Percentiles rank a stretch among this genome's conserved stretches.
These are phyloP conservation scores for Diphyllodes magnificus DNA, from an alignment of 2,113 vertebrate genomes.

Conservation along the genomic window DNA sequence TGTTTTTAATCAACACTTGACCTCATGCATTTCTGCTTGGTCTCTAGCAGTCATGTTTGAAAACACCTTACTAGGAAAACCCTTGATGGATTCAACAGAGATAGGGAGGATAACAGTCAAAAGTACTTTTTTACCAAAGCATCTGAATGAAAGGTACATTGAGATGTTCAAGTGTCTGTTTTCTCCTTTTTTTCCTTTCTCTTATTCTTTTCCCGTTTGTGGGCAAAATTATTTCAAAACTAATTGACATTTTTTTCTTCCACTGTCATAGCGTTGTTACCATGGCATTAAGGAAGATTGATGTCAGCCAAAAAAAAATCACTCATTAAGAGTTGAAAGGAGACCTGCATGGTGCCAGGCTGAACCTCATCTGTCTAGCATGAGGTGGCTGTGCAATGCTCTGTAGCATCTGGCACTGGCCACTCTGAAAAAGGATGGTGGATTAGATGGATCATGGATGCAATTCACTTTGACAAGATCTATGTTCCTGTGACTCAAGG, in stretches of 20 bases:
- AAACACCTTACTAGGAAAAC: background rate
- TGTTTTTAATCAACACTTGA: background rate
- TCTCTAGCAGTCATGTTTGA: background rate
- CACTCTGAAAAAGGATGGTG: background rate
- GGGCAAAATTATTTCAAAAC: background rate
- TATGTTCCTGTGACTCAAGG: background rate
- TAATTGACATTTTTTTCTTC: background rate
- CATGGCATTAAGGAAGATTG: background rate
- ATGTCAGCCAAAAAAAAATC: background rate
- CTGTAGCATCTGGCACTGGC: constrained; percentile 23
- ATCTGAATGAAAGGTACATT: background rate
- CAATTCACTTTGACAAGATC: constrained; percentile 47
- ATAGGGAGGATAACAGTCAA: background rate
- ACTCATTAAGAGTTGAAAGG: background rate
- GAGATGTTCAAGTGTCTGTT: background rate
- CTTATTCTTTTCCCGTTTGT: background rate
- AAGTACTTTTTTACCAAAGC: background rate
- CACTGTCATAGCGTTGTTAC: background rate
- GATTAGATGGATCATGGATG: constrained; percentile 28
- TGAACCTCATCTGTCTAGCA: background rate
- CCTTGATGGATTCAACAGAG: background rate
- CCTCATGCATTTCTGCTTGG: background rate
- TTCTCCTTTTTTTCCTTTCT: background rate
- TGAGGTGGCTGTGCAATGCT: background rate
- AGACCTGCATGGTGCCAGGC: background rate